Conservation (phyloP, 1,140 invertebrate genomes). For the Ceratosolen fusciceps region DNA sequence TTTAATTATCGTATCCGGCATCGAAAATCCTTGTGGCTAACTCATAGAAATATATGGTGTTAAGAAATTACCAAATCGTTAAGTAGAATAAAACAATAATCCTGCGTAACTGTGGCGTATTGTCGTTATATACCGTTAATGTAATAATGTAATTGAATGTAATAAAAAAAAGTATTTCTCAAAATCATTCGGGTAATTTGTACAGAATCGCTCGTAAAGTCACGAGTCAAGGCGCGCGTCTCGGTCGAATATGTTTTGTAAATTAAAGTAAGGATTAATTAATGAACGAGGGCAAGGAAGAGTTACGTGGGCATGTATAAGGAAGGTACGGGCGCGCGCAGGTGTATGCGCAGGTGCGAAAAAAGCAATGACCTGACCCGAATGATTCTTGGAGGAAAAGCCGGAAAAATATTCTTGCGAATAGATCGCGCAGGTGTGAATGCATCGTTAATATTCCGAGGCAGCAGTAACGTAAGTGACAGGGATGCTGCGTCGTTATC, state of each 20-base stretch:
- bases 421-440: not conserved
- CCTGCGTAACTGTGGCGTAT: not conserved
- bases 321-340: too few relatives aligned
- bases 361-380: not conserved
- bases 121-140: conserved; percentile 10
- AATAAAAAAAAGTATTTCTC: conserved; percentile 21
- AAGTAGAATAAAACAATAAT: not conserved
- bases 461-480: not conserved
- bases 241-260: not conserved
- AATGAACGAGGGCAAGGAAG: not conserved
- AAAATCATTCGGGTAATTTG: conserved; percentile 8
- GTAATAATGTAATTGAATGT: too few relatives aligned
- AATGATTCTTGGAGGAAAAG: conserved; percentile 32
- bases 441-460: not conserved
- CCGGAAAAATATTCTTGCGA: conserved; percentile 30
- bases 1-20: too few relatives aligned
- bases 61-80: not conserved
- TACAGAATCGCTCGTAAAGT: not conserved
- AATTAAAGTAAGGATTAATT: not conserved
- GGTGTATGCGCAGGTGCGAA: too few relatives aligned
- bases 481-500: conserved; percentile 31
- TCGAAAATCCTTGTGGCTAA: too few relatives aligned
- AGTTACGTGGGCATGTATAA: not conserved
- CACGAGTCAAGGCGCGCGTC: not conserved
- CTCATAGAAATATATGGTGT: too few relatives aligned